These are phyloP conservation scores for Scaptomyza flava DNA, from an alignment of 2,888 invertebrate genomes.

Conservation along the genomic window DNA sequence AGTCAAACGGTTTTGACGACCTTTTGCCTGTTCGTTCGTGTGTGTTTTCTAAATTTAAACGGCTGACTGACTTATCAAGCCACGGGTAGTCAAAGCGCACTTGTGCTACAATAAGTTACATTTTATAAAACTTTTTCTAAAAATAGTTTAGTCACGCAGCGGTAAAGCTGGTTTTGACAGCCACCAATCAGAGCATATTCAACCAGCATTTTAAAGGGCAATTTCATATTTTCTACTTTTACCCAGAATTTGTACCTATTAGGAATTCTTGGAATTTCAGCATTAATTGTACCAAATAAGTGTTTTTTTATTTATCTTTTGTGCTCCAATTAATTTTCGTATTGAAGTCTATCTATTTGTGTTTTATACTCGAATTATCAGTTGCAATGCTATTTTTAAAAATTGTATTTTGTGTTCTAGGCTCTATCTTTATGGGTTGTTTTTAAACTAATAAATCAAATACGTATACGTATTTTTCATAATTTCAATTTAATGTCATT, in stretches of 20 bases:
- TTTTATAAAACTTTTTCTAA: no score
- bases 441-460: background rate
- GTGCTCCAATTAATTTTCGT: background rate
- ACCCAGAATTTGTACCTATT: constrained; percentile 1
- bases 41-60: background rate
- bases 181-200: constrained; percentile 22
- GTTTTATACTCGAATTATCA: constrained; percentile 1
- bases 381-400: background rate
- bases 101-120: no score
- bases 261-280: constrained; percentile 8
- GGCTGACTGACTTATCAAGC: constrained; percentile 28
- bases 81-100: constrained; percentile 36
- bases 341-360: no score
- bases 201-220: background rate
- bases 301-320: constrained; percentile 3
- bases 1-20: background rate
- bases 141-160: no score
- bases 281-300: background rate
- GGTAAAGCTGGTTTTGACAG: background rate
- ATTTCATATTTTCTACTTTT: background rate
- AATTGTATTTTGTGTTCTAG: background rate
- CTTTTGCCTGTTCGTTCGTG: background rate
- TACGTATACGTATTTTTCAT: background rate
- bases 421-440: background rate
- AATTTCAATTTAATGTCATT: background rate